Evolutionary conservation across 2,888 invertebrate genomes (phyloP).

Genomic region (Hetaerina titia): DNA sequence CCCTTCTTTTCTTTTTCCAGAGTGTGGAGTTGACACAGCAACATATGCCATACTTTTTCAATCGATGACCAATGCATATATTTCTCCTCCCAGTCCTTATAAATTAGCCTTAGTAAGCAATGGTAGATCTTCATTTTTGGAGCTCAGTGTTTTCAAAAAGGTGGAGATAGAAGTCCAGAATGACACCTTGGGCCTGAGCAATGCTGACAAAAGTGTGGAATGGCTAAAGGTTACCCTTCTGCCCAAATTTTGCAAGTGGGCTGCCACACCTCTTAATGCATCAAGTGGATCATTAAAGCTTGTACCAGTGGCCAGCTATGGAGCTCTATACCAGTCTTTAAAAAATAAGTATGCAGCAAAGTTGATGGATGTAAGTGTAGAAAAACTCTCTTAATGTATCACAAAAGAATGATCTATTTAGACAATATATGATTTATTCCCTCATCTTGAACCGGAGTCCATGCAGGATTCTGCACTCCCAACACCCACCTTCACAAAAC

Average conservation of each 20-base stretch:
- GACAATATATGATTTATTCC: no score
- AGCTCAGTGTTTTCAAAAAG: slow-evolving; percentile 74
- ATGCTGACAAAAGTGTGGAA: slow-evolving; percentile 72
- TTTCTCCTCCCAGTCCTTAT: slow-evolving; percentile 77
- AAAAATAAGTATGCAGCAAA: slow-evolving; percentile 88
- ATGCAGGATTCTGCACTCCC: no score
- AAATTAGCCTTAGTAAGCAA: slow-evolving; percentile 74
- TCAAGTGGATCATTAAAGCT: slow-evolving; percentile 81
- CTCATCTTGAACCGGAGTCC: no score
- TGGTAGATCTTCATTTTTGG: slow-evolving; percentile 68
- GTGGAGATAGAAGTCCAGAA: slow-evolving; percentile 73
- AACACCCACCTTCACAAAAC: no score
- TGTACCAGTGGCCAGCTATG: slow-evolving; percentile 85
- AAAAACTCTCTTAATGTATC: slow-evolving; percentile 34
- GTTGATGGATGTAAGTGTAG: slow-evolving; percentile 82
- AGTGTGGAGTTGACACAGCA: slow-evolving; percentile 61
- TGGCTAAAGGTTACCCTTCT: slow-evolving; percentile 82
- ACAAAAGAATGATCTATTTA: background rate
- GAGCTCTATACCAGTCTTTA: slow-evolving; percentile 84
- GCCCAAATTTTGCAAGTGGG: slow-evolving; percentile 83
- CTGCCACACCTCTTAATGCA: slow-evolving; percentile 72
- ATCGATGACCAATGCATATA: slow-evolving; percentile 34
- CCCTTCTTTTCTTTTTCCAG: background rate
- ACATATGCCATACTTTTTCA: slow-evolving; percentile 73
- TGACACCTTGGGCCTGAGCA: slow-evolving; percentile 68